Evolutionary conservation across 2,797 vertebrate species (phyloP).

Genomic region (Todus mexicanus): DNA sequence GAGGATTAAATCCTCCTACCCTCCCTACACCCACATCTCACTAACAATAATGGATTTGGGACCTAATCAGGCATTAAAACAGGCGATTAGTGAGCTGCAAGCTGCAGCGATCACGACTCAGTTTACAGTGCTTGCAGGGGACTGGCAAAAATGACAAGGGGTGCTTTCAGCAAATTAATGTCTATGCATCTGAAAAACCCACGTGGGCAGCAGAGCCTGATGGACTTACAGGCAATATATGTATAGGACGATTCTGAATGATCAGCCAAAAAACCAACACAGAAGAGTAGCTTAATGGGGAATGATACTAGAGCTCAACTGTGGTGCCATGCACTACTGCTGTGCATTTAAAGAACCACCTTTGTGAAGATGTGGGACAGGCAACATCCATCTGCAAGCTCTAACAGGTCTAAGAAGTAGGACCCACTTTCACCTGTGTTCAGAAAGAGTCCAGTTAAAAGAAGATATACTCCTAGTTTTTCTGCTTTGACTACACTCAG

Average conservation of each 20-base stretch:
- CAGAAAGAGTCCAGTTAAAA: background rate
- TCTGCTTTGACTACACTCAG: background rate
- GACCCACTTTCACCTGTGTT: background rate
- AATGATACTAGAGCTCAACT: background rate
- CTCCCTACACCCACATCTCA: slow-evolving; percentile 11
- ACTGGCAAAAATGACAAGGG: background rate
- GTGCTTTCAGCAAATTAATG: background rate
- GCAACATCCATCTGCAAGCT: background rate
- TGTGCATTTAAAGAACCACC: background rate
- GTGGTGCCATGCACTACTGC: background rate
- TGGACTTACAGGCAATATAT: background rate
- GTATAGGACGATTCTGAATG: background rate
- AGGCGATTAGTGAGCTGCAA: slow-evolving; percentile 40
- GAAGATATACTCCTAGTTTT: background rate
- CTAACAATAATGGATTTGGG: slow-evolving; percentile 44
- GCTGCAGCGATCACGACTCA: accelerated
- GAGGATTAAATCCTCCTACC: slow-evolving; percentile 39
- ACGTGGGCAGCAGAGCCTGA: background rate
- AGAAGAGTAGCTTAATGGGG: background rate
- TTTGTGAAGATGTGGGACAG: background rate
- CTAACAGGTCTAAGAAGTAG: background rate
- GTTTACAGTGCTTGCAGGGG: background rate
- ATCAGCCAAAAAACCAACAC: background rate
- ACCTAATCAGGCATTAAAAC: slow-evolving; percentile 60
- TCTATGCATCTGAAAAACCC: background rate